Evolutionary conservation across 2,113 vertebrate species (phyloP).

Genomic region (Python bivittatus): DNA sequence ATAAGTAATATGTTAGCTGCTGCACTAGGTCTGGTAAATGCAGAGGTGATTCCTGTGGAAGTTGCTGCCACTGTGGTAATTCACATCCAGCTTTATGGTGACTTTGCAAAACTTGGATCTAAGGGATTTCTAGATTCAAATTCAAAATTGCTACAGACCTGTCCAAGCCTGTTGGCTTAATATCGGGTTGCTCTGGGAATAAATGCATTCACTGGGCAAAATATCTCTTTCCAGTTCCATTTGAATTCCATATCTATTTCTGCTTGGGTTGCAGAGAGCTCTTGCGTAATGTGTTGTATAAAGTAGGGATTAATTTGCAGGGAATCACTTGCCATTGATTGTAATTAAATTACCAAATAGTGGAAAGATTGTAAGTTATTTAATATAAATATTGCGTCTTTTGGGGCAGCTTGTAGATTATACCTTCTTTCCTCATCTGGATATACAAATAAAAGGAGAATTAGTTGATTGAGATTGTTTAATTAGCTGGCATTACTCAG

Average conservation of each 20-base stretch:
- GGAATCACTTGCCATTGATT: not conserved
- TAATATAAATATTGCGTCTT: constrained; percentile 1
- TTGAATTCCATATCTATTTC: constrained; percentile 1
- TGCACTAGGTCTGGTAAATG: not conserved
- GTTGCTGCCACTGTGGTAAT: not conserved
- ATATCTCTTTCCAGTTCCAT: not conserved
- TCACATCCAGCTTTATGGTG: not conserved
- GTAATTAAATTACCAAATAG: constrained; percentile 17
- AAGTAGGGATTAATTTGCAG: constrained; percentile 7
- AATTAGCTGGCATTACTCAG: not conserved
- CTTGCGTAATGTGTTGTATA: constrained; percentile 5
- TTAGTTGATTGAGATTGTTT: not conserved
- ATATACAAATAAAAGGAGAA: not conserved
- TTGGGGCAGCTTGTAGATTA: not conserved
- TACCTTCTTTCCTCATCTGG: not conserved
- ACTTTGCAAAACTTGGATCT: not conserved
- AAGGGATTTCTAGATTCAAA: not conserved
- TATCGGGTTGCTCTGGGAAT: not conserved
- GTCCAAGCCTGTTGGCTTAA: not conserved
- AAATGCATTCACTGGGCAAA: not conserved
- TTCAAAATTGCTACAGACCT: not conserved
- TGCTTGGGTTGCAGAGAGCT: not conserved
- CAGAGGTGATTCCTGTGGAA: not conserved
- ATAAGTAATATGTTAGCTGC: not conserved
- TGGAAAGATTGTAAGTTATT: not conserved